Percentiles rank a stretch among this genome's conserved stretches.
phyloP scores from a whole-genome alignment of 92 coral and sea anemone genomes.

The Actinostola sp. region DNA sequence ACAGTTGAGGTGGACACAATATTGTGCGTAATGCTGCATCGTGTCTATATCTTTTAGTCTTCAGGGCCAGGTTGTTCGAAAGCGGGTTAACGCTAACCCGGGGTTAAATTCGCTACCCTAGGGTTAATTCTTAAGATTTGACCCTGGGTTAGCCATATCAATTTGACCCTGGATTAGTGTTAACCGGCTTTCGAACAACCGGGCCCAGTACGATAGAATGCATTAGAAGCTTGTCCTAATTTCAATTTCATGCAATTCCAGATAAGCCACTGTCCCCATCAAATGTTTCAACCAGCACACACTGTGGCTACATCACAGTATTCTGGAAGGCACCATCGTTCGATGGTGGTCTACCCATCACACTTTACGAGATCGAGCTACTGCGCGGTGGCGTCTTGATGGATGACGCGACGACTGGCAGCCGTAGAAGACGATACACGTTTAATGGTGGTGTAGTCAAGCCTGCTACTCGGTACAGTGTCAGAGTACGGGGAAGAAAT shows the following conservation, averaged over 20 bases:
- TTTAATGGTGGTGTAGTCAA: constrained; percentile 31
- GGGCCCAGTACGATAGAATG: no score
- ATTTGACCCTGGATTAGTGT: no score
- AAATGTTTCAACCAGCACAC: constrained; percentile 49
- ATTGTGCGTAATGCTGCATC: no score
- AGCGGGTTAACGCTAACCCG: no score
- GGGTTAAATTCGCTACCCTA: no score
- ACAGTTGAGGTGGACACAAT: no score
- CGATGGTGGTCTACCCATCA: constrained; percentile 73
- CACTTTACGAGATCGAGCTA: constrained; percentile 59
- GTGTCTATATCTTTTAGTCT: no score
- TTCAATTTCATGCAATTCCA: constrained; percentile 25
- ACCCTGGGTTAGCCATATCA: no score
- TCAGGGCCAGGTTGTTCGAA: no score
- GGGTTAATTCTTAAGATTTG: no score
- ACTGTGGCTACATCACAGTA: constrained; percentile 76
- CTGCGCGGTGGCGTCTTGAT: not conserved
- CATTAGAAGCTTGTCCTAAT: no score
- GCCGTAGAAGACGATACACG: constrained; percentile 22
- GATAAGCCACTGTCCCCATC: constrained; percentile 65
- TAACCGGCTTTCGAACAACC: no score
- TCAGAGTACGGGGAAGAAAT: constrained; percentile 47
- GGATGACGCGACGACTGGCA: constrained; percentile 19
- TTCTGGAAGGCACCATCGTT: constrained; percentile 58
- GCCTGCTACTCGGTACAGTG: constrained; percentile 45